Evolutionary conservation across 2,113 vertebrate genomes (phyloP).

Genomic region (Chauna torquata): DNA sequence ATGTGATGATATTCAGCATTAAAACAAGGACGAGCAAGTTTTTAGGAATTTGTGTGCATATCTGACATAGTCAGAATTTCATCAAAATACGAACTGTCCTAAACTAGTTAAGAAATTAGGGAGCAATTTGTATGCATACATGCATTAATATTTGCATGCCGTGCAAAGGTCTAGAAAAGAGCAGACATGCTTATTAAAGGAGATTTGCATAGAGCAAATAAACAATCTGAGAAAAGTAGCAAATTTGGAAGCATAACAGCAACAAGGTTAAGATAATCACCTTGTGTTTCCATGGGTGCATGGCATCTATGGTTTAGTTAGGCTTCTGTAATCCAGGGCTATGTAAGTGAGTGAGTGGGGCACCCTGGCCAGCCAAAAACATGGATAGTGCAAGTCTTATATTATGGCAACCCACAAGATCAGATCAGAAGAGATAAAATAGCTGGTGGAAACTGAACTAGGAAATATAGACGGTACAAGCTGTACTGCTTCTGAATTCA

Average conservation of each 20-base stretch:
- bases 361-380: background rate
- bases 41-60: background rate
- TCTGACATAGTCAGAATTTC: background rate
- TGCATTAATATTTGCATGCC: background rate
- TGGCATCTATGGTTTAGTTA: background rate
- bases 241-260: background rate
- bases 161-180: background rate
- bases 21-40: background rate
- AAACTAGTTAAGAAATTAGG: background rate
- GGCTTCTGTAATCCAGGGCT: background rate
- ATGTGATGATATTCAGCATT: background rate
- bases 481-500: background rate
- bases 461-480: background rate
- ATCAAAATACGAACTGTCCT: background rate
- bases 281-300: background rate
- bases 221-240: background rate
- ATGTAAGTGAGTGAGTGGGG: background rate
- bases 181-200: background rate
- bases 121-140: background rate
- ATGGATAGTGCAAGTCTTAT: background rate
- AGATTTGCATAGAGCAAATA: background rate
- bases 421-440: background rate
- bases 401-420: background rate
- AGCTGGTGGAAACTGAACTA: background rate
- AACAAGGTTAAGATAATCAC: background rate